These are phyloP conservation scores for Potamilus streckersoni DNA, from an alignment of 1,140 invertebrate genomes.

Conservation along the genomic window DNA sequence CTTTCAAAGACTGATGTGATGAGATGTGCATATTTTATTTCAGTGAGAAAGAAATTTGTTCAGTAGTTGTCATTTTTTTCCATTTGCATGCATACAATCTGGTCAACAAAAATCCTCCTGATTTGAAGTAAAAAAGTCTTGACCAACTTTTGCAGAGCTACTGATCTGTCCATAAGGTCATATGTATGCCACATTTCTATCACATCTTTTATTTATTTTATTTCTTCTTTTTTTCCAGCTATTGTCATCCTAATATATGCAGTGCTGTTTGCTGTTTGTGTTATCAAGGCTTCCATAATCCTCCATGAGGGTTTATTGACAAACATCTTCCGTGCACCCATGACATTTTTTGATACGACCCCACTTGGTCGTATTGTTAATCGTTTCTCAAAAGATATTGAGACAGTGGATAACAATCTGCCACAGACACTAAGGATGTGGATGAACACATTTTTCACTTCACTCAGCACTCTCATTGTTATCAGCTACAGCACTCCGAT, in stretches of 20 bases:
- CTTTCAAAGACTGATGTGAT: no score
- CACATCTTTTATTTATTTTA: no score
- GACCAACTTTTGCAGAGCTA: no score
- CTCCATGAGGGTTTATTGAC: conserved; percentile 82
- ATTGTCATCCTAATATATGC: conserved; percentile 42
- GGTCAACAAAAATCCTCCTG: no score
- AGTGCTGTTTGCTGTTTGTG: conserved; percentile 37
- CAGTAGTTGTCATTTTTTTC: no score
- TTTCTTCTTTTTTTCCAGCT: conserved; percentile 35
- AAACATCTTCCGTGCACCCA: conserved; percentile 65
- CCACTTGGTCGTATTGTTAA: conserved; percentile 56
- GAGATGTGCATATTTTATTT: no score
- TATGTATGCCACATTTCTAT: no score
- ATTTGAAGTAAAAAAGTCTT: no score
- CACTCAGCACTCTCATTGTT: conserved; percentile 37
- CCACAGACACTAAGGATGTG: conserved; percentile 44
- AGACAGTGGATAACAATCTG: conserved; percentile 57
- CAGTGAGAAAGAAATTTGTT: no score
- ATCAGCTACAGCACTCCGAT: conserved; percentile 71
- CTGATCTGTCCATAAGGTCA: no score
- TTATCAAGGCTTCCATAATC: conserved; percentile 76
- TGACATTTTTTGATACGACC: conserved; percentile 61
- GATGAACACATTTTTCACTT: conserved; percentile 44
- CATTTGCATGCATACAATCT: no score
- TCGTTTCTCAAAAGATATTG: conserved; percentile 52